Evolutionary conservation across 1,140 invertebrate genomes (phyloP).

Genomic region (Solenopsis invicta): DNA sequence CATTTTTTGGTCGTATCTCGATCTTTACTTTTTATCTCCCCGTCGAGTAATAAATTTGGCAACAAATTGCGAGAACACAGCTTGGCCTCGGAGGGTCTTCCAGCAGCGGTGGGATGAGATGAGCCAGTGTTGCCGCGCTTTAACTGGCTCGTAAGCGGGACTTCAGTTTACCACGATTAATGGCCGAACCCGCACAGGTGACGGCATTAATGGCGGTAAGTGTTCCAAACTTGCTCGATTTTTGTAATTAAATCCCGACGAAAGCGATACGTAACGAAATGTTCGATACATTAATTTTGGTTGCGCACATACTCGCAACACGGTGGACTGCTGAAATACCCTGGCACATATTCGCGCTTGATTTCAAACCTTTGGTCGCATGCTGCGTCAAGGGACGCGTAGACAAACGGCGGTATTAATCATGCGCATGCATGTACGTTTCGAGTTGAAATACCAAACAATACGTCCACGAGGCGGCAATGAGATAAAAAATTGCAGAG

Average conservation of each 20-base stretch:
- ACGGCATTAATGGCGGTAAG: constrained; percentile 75
- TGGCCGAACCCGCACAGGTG: constrained; percentile 72
- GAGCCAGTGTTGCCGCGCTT: constrained; percentile 63
- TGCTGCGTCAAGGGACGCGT: constrained; percentile 46
- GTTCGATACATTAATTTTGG: constrained; percentile 57
- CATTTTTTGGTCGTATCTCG: constrained; percentile 65
- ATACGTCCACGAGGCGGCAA: not conserved
- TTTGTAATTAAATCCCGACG: constrained; percentile 60
- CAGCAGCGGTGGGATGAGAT: constrained; percentile 58
- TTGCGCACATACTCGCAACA: not conserved
- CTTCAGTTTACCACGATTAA: constrained; percentile 71
- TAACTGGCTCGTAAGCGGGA: constrained; percentile 71
- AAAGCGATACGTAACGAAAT: constrained; percentile 21
- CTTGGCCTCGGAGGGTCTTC: constrained; percentile 69
- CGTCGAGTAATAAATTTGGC: constrained; percentile 76
- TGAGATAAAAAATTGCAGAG: not conserved
- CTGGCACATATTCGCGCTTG: constrained; percentile 32
- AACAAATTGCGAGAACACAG: constrained; percentile 78
- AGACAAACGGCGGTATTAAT: constrained; percentile 46
- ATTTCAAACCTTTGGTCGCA: constrained; percentile 49
- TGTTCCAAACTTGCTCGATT: constrained; percentile 72
- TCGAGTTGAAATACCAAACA: constrained; percentile 21
- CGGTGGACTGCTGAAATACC: constrained; percentile 20
- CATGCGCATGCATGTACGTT: constrained; percentile 9
- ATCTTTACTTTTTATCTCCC: constrained; percentile 72